Base-by-base conservation (phyloP, 1,140 invertebrate species). In the Pseudomyrmex flavicornis region DNA sequence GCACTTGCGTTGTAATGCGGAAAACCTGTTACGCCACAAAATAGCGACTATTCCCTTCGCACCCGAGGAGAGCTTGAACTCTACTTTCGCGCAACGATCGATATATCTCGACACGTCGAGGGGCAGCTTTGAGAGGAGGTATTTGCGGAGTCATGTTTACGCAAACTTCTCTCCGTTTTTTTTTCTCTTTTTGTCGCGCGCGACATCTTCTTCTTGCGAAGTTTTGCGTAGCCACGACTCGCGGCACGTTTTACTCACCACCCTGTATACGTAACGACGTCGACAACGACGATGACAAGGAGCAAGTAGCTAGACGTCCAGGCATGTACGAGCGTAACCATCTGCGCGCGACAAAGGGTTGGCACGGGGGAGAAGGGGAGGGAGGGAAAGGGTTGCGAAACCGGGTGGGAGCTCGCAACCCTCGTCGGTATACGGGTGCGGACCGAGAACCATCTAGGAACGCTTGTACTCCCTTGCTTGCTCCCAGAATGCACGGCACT, bases 341-440 rank as follows among this genome's bases (percentile, higher is more conserved):
- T 88, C 86, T 88, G 87, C 72, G 83, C 65, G 59, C 87, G 82
- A 85, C 83, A 59, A 85, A 75, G 68, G 44, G 35, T 35, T 35
- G 12, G 65, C 48, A 35, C 35, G 35, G 48, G 52, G 52, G 63
- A 66, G 61, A 85, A 72, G 48, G 59, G 79, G n/a, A 80, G 20
- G 35, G 5, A 35, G 35, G 35, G 35, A 35, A 35, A 35, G 35
- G 35, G 35, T 35, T 35, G 35, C 35, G 35, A 35, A 35, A 35
- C 35, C 35, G 35, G 4, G 35, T 7, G 35, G 35, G 35, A 61
- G 17, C 56, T 2, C 10, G 26, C 68, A 70, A 80, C 85, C 76
- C 76, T 75, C 59, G 26, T 70, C 63, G 52, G 15, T 59, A 77
- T 58, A 77, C n/a, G 72, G 56, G 50, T 69, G 54, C 46, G 76